These are phyloP conservation scores for Polypedilum vanderplanki DNA, from an alignment of 1,140 invertebrate species.

Conservation along the genomic window DNA sequence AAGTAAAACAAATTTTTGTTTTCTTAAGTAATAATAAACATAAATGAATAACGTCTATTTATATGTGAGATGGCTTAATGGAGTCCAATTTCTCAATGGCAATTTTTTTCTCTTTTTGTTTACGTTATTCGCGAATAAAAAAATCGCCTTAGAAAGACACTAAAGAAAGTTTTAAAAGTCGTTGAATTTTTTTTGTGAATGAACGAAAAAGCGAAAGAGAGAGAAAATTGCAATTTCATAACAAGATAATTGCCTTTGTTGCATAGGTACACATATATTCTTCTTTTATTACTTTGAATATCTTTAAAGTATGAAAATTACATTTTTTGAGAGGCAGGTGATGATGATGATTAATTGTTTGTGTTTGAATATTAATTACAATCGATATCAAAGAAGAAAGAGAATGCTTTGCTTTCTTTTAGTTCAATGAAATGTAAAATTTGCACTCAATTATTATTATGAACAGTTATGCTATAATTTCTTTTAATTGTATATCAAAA, in stretches of 20 bases:
- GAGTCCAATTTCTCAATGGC: constrained; percentile 8
- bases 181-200: not conserved
- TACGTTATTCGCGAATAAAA: not conserved
- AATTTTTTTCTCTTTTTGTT: not conserved
- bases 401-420: constrained; percentile 7
- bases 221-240: constrained; percentile 11
- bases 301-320: not conserved
- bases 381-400: not conserved
- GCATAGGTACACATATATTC: not conserved
- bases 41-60: constrained; percentile 4
- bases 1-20: not conserved
- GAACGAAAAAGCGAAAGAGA: not conserved
- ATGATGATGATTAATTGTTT: constrained; percentile 6
- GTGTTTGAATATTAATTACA: not conserved
- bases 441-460: constrained; percentile 3
- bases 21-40: constrained; percentile 1
- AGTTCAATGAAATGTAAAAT: constrained; percentile 5
- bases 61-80: not conserved
- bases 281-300: not conserved
- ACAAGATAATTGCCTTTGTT: constrained; percentile 23
- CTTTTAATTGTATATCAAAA: constrained; percentile 1
- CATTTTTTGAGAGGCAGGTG: not conserved
- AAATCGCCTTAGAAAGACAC: no score
- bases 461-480: not conserved
- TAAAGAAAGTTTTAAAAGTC: no score